Evolutionary conservation across 2,113 vertebrate species (phyloP).

Genomic region (Lepus europaeus): DNA sequence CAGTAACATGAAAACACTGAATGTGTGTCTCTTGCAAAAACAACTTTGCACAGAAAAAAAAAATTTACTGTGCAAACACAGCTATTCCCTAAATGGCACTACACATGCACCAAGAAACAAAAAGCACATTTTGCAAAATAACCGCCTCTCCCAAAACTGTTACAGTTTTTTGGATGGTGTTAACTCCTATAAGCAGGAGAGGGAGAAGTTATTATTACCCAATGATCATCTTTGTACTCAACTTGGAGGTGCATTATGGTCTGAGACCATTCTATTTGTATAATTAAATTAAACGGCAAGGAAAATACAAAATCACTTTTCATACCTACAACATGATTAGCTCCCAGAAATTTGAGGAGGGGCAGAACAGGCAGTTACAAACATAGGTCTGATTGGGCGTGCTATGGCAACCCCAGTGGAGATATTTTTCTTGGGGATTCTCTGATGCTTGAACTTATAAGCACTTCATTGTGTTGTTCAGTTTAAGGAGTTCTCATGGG

Average conservation of each 20-base stretch:
- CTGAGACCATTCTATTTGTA: background rate
- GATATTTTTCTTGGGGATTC: background rate
- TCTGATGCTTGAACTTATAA: background rate
- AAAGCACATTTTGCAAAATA: slow-evolving; percentile 71
- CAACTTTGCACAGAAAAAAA: slow-evolving; percentile 47
- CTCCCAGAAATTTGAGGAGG: background rate
- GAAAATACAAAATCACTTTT: slow-evolving; percentile 40
- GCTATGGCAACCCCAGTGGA: background rate
- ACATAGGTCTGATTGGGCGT: background rate
- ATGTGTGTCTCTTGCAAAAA: slow-evolving; percentile 65
- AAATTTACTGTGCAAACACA: slow-evolving; percentile 40
- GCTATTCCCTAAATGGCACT: slow-evolving; percentile 62
- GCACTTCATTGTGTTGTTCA: background rate
- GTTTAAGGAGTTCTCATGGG: background rate
- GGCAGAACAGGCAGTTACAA: background rate
- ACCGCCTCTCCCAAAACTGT: slow-evolving; percentile 52
- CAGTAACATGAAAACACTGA: slow-evolving; percentile 25
- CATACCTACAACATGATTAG: background rate
- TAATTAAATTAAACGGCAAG: background rate
- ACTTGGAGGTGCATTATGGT: background rate
- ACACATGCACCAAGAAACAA: slow-evolving; percentile 51
- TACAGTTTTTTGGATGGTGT: background rate
- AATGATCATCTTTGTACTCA: background rate
- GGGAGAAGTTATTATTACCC: background rate
- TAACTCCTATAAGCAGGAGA: background rate